phyloP scores from a whole-genome alignment of 1,140 invertebrate genomes.

The Grapholita molesta region DNA sequence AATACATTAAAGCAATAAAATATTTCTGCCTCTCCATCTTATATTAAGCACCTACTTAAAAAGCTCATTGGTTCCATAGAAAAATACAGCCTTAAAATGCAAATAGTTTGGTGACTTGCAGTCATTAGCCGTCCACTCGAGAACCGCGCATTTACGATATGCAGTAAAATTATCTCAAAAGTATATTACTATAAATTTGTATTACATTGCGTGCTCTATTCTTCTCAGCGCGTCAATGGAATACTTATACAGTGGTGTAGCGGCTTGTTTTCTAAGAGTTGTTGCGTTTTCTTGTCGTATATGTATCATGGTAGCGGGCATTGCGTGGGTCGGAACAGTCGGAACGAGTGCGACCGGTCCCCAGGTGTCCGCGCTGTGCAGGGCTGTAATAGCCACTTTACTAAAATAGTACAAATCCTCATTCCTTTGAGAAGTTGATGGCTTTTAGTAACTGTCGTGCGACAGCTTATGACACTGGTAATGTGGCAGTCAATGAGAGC shows the following conservation, averaged over 20 bases:
- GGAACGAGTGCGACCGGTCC: constrained; percentile 69
- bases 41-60: too few relatives aligned
- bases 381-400: constrained; percentile 34
- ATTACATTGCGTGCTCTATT: background rate
- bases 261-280: constrained; percentile 12
- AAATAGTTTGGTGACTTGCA: constrained; percentile 50
- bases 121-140: constrained; percentile 44
- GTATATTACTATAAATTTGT: background rate
- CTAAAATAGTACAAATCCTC: constrained; percentile 24
- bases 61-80: constrained; percentile 25
- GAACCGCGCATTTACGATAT: constrained; percentile 32
- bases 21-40: background rate
- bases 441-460: background rate
- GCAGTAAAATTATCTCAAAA: background rate
- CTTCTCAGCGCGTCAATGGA: background rate
- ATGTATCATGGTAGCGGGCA: constrained; percentile 41
- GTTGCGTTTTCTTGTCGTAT: constrained; percentile 26
- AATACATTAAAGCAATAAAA: background rate
- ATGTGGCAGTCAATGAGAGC: background rate
- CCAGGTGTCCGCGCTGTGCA: constrained; percentile 57
- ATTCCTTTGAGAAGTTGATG: constrained; percentile 22
- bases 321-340: constrained; percentile 61
- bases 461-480: background rate
- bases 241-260: background rate
- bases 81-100: constrained; percentile 49